Evolutionary conservation across 2,113 vertebrate genomes (phyloP), one percentile per base, ranked within the genome.

Genomic region (Eulemur rufifrons): DNA sequence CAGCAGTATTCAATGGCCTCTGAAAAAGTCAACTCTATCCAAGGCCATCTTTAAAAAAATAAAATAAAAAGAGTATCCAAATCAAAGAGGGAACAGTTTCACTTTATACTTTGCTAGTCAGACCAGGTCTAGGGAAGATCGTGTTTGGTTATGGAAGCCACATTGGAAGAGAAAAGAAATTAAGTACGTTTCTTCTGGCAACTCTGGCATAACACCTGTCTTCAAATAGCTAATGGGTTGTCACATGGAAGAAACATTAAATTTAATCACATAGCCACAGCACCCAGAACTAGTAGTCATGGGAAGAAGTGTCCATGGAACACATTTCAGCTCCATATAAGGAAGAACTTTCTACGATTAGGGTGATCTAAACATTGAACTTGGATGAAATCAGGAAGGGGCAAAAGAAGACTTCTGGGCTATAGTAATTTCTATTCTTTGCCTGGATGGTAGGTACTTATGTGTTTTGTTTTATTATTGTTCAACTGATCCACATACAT

Each of bases 91-190:
- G 15, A 82, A 63, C 0, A 54, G 69, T 47, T 92, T 90, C 39
- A 59, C 64, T 90, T 45, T 52, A 15, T n/a, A 47, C 18, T 80
- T 63, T 56, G 47, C 80, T 73, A 45, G 14, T 66, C 45, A 63
- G 32, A 21, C 18, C 37, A 66, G 50, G 52, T 66, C 87, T 87
- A 3, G 18, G 5, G 25, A 95, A n/a, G 29, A 39, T 69, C 64
- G 61, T 10, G 64, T 77, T 80, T 66, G 47, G 56, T 91, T 80
- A 73, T 9, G 25, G 74, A 83, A 71, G 45, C 34, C 50, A 61
- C 61, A 89, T 94, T 91, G 82, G 54, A 95, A 94, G 71, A 94
- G 63, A 32, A 85, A 90, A 86, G 76, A 27, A 95, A 77, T 21
- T 52, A 71, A 81, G n/a, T 18, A 54, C 47, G 23, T 71, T 92